Conservation (phyloP, 2,888 invertebrate genomes). For the Ophion costatus region DNA sequence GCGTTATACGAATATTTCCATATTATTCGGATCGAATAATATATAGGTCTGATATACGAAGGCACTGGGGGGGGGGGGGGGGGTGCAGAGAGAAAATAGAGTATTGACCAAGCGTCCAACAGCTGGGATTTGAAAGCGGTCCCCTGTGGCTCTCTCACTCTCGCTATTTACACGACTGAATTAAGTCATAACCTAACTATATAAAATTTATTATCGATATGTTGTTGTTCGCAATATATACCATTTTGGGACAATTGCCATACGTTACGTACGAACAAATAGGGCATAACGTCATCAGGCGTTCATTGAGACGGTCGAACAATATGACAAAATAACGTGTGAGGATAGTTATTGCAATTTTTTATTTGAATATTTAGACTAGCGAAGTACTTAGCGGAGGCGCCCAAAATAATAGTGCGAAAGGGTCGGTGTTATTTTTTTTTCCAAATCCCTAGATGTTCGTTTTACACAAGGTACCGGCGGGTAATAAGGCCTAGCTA, state of each 20-base stretch:
- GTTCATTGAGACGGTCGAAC: too few species aligned
- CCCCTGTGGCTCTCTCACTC: not conserved
- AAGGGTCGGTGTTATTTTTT: not conserved
- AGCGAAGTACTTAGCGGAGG: not conserved
- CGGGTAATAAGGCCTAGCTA: too few species aligned
- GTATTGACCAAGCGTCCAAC: too few species aligned
- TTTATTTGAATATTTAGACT: not conserved
- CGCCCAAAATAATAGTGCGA: slow-evolving; percentile 7
- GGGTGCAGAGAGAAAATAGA: slow-evolving; percentile 10
- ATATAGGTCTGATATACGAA: not conserved
- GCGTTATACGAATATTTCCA: slow-evolving; percentile 36
- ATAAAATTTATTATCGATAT: slow-evolving; percentile 29
- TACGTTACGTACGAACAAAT: slow-evolving; percentile 7
- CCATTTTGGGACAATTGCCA: not conserved
- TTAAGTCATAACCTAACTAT: slow-evolving; percentile 28
- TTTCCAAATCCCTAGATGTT: slow-evolving; percentile 17
- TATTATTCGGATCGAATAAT: slow-evolving; percentile 51
- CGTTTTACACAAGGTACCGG: slow-evolving; percentile 10
- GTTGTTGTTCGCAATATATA: not conserved
- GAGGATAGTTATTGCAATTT: not conserved
- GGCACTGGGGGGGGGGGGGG: too few species aligned
- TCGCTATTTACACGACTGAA: slow-evolving; percentile 42
- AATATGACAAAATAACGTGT: too few species aligned
- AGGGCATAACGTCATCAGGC: not conserved
- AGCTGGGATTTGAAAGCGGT: too few species aligned